Percentiles rank a stretch among this genome's conserved stretches.
Evolutionary conservation across 2,888 invertebrate genomes (phyloP).

Genomic region (Patella ulyssiponensis): DNA sequence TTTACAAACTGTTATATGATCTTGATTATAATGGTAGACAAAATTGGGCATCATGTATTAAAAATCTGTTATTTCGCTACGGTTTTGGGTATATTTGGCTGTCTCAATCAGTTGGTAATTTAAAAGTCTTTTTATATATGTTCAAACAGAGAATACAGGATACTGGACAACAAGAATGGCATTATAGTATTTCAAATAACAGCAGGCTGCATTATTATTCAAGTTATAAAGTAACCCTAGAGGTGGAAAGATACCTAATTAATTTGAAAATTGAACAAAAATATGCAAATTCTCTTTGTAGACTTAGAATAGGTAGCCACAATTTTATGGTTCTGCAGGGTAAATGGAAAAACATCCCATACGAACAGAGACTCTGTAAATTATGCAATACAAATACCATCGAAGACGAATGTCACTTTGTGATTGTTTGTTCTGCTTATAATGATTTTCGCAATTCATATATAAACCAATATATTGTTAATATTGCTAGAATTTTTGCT

Average conservation of each 20-base stretch:
- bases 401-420: background rate
- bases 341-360: background rate
- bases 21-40: background rate
- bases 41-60: background rate
- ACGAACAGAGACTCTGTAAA: background rate
- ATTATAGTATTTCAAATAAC: no score
- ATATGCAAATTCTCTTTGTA: background rate
- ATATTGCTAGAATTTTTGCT: no score
- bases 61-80: background rate
- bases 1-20: background rate
- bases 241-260: background rate
- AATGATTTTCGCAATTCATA: no score
- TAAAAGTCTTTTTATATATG: background rate
- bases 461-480: no score
- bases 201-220: background rate
- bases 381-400: background rate
- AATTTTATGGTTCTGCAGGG: background rate
- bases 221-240: background rate
- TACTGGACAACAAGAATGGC: no score
- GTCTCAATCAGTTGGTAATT: background rate
- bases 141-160: no score
- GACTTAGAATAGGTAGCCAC: background rate
- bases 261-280: background rate
- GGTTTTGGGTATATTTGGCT: background rate
- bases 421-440: no score